These are phyloP conservation scores for Melinopterus prodromus DNA, from an alignment of 2,888 invertebrate genomes.

Conservation along the genomic window DNA sequence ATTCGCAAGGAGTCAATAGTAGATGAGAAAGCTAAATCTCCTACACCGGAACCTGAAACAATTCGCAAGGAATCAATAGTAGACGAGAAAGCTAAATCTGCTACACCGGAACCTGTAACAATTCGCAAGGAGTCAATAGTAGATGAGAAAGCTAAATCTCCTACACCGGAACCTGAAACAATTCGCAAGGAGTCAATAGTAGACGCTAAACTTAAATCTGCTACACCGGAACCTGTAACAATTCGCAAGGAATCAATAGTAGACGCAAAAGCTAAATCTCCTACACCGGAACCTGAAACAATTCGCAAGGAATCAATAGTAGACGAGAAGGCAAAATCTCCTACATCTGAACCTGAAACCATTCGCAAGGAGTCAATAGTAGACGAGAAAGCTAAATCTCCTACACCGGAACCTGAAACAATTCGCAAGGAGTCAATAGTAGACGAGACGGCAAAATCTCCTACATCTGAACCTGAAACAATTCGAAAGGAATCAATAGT, in stretches of 20 bases:
- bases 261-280: neutral
- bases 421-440: neutral
- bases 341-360: neutral
- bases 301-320: neutral
- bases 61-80: neutral
- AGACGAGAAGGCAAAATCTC: neutral
- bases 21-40: neutral
- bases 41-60: neutral
- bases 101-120: neutral
- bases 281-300: neutral
- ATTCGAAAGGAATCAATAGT: neutral
- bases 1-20: neutral
- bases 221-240: neutral
- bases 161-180: neutral
- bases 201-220: neutral
- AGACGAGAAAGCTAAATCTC: neutral
- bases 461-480: neutral
- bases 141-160: neutral
- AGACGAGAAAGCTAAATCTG: neutral
- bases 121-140: neutral
- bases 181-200: neutral
- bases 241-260: neutral
- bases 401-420: neutral
- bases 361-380: neutral
- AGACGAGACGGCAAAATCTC: neutral